Percentiles rank a stretch among this genome's conserved stretches.
phyloP scores from a whole-genome alignment of 2,888 invertebrate genomes.

The Prostheceraeus crozeri region DNA sequence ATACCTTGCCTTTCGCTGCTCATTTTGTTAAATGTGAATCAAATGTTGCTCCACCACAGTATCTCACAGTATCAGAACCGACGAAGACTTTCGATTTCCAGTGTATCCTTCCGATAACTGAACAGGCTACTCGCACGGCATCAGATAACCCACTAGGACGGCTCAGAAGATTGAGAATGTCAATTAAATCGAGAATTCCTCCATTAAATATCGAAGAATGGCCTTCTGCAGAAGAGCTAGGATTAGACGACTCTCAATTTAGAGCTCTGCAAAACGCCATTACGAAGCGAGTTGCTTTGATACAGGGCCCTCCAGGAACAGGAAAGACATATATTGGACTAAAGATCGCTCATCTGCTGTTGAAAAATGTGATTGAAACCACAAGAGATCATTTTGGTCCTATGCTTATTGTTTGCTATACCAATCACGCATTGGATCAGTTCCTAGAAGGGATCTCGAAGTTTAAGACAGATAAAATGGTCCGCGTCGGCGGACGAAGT shows the following conservation, averaged over 20 bases:
- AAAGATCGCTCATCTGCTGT: constrained; percentile 59
- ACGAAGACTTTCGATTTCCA: too few relatives aligned
- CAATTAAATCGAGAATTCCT: too few relatives aligned
- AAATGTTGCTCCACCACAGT: too few relatives aligned
- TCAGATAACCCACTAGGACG: too few relatives aligned
- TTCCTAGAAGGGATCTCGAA: constrained; percentile 64
- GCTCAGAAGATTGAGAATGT: too few relatives aligned
- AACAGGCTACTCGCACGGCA: too few relatives aligned
- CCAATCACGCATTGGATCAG: constrained; percentile 79
- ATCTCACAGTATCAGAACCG: too few relatives aligned
- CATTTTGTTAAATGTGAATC: too few relatives aligned
- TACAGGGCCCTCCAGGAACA: constrained; percentile 45
- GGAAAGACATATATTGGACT: constrained; percentile 45
- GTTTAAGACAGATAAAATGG: constrained; percentile 52
- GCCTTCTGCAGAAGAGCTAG: constrained; percentile 45
- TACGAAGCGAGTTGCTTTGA: constrained; percentile 50
- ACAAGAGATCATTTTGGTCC: constrained; percentile 59
- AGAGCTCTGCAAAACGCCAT: constrained; percentile 48
- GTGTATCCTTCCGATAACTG: too few relatives aligned
- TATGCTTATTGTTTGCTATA: constrained; percentile 71
- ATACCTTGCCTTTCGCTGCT: too few relatives aligned
- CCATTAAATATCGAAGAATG: too few relatives aligned
- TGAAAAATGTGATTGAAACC: constrained; percentile 63
- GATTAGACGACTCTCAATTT: constrained; percentile 48
- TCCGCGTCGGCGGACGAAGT: constrained; percentile 67